Conservation (phyloP, 2,888 invertebrate species). For the Andrena hattorfiana region DNA sequence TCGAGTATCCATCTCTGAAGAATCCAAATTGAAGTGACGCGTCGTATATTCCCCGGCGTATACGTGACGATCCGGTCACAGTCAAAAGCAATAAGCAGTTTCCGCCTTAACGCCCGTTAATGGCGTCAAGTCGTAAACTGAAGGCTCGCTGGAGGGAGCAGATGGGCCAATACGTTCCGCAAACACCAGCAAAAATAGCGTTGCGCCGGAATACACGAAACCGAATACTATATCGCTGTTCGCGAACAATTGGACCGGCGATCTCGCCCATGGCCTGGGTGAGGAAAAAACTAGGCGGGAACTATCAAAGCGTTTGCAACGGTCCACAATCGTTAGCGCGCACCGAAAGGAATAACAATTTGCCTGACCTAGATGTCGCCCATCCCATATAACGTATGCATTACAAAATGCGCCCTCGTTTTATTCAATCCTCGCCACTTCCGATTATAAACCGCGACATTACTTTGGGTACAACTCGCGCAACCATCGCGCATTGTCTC, state of each 20-base stretch:
- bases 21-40: no score
- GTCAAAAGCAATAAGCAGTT: no score
- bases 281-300: neutral
- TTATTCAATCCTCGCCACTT: constrained; percentile 66
- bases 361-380: constrained; percentile 62
- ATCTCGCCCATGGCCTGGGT: neutral
- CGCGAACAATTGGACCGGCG: constrained; percentile 8
- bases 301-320: constrained; percentile 17
- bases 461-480: constrained; percentile 47
- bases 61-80: no score
- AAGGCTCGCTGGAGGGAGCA: no score
- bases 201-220: neutral
- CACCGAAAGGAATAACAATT: constrained; percentile 67
- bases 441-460: constrained; percentile 32
- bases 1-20: no score
- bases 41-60: no score
- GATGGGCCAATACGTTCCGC: neutral
- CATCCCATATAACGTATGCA: constrained; percentile 20
- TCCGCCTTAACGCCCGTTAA: no score
- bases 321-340: constrained; percentile 33
- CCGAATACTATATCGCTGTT: neutral
- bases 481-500: constrained; percentile 31
- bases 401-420: constrained; percentile 48
- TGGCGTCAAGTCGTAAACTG: no score
- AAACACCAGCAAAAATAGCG: neutral